Conservation (phyloP, 2,888 invertebrate species). For the Cataglyphis cursor region DNA sequence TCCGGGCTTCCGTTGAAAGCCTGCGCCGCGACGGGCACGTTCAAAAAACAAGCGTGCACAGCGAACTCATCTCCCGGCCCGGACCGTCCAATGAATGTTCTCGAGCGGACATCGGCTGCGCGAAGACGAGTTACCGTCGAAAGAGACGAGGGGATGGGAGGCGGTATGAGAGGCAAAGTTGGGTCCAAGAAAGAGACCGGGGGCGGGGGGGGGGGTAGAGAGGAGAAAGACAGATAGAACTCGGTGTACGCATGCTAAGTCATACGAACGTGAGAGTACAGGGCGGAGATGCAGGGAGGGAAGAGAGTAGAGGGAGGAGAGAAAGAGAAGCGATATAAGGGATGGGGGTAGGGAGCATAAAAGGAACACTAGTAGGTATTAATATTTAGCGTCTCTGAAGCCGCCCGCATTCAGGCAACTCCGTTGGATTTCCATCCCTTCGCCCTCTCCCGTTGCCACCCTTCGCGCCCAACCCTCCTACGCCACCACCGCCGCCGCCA, state of each 20-base stretch:
- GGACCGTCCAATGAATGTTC: constrained; percentile 71
- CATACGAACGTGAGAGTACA: constrained; percentile 49
- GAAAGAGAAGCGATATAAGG: constrained; percentile 75
- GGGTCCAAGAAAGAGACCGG: constrained; percentile 59
- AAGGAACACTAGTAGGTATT: constrained; percentile 86
- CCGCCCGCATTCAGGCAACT: constrained; percentile 84
- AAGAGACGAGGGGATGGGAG: constrained; percentile 60
- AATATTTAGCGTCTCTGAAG: constrained; percentile 86
- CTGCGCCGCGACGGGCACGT: constrained; percentile 51
- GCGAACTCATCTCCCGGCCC: constrained; percentile 51
- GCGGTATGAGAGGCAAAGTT: constrained; percentile 29
- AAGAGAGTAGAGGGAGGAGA: constrained; percentile 37
- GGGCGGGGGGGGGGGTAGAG: not conserved
- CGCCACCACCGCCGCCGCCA: constrained; percentile 61
- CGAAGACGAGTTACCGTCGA: constrained; percentile 68
- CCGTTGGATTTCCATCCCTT: constrained; percentile 82
- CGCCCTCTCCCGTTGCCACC: constrained; percentile 37
- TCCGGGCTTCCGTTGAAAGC: constrained; percentile 55
- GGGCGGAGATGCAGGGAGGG: constrained; percentile 47
- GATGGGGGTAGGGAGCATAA: constrained; percentile 80
- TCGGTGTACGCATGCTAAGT: constrained; percentile 55
- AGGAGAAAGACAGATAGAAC: constrained; percentile 55
- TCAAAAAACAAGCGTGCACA: constrained; percentile 55
- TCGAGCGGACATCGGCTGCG: constrained; percentile 68
- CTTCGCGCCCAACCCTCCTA: constrained; percentile 60